These are phyloP conservation scores for Vanessa tameamea DNA, from an alignment of 1,140 invertebrate species.

Conservation along the genomic window DNA sequence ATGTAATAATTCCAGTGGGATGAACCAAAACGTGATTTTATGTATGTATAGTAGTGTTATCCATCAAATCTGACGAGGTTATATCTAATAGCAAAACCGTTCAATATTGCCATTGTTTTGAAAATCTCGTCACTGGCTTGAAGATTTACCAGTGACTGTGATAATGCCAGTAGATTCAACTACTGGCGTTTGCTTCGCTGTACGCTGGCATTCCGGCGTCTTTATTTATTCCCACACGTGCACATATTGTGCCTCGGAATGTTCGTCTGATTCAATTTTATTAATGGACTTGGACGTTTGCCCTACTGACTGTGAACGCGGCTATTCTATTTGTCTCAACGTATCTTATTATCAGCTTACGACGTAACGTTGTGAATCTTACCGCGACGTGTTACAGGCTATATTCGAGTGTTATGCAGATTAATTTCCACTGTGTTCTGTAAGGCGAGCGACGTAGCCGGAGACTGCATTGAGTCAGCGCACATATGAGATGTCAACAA, in stretches of 20 bases:
- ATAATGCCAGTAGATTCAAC: not conserved
- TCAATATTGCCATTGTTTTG: not conserved
- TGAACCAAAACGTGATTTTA: not conserved
- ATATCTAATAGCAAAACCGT: no score
- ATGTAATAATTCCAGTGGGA: conserved; percentile 26
- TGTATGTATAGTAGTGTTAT: no score
- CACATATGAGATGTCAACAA: conserved; percentile 68
- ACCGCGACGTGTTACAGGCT: conserved; percentile 44
- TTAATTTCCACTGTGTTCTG: conserved; percentile 48
- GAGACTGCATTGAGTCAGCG: conserved; percentile 73
- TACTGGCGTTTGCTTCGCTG: conserved; percentile 29
- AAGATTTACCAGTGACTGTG: not conserved
- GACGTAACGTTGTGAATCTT: conserved; percentile 50
- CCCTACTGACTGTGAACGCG: conserved; percentile 75
- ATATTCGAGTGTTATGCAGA: conserved; percentile 34
- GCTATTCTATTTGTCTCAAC: conserved; percentile 72
- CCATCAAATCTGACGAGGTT: no score
- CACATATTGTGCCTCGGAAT: conserved; percentile 73
- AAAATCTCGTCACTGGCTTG: conserved; percentile 6
- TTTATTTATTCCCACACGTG: conserved; percentile 74
- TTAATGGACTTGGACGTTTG: conserved; percentile 79
- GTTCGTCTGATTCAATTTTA: conserved; percentile 79
- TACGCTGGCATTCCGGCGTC: conserved; percentile 40
- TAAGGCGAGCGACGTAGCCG: conserved; percentile 41
- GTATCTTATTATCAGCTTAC: conserved; percentile 51